Evolutionary conservation across 2,888 invertebrate genomes (phyloP), one percentile per base, ranked within the genome.

Genomic region (Brachyptera putata): DNA sequence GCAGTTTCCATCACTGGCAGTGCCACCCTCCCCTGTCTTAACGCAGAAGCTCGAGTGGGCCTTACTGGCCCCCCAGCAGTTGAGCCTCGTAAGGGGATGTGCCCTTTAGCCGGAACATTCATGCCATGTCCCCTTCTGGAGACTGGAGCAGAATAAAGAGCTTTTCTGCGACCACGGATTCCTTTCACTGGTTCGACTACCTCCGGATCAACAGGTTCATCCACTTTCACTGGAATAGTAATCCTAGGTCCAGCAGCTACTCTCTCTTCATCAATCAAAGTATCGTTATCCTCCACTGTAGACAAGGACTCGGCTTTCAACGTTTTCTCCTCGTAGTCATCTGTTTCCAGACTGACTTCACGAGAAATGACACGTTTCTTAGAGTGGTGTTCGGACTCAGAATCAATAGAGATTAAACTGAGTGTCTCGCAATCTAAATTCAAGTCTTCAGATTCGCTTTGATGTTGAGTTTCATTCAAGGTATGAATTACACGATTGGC

Each of bases 401-500:
- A 86, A 62, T 87, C 87, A 68, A 86, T 85, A 57, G 87, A 86
- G 1, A 87, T 86, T 41, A 84, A 71, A 69, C 87, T 88, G 64
- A 89, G 69, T 0, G 83, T 84, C 70, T 84, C 84, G 66, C 81
- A 80, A 64, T 84, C 84, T 22, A 80, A 66, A 58, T 77, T 61
- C 49, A 76, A 59, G 57, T 83, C 79, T 61, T 76, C 78, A 0
- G 67, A 66, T 36, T 68, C 67, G 50, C 71, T 71, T 16, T 67
- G 64, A 48, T 69, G 68, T 41, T 70, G 73, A 1, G 76, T 76
- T 64, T 78, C 79, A 61, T 75, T 76, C 36, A 83, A 70, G 26
- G 78, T 80, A 60, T 78, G 78, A 46, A 83, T 69, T 11, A 84
- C 79, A 34, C 81, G 71, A 63, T 79, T 79, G 1, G 82, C 81